Evolutionary conservation across 2,888 invertebrate genomes (phyloP).

Genomic region (Phoenoteleia sp.): DNA sequence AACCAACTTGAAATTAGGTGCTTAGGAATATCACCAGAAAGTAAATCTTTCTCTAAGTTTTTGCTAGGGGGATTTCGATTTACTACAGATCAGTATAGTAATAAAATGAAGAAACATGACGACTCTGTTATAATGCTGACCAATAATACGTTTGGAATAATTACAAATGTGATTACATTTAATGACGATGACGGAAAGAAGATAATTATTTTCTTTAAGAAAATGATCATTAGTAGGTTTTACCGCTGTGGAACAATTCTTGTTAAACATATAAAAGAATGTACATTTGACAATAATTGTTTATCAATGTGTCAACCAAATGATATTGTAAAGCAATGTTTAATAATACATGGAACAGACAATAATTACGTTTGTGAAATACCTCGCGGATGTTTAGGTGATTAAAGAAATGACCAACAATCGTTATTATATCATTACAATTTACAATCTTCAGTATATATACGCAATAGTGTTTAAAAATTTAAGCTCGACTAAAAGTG

Average conservation of each 20-base stretch:
- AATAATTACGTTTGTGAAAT: neutral
- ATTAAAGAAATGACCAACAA: too few species aligned
- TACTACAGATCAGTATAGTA: neutral
- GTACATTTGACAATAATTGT: neutral
- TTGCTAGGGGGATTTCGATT: neutral
- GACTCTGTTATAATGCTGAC: neutral
- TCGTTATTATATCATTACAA: too few species aligned
- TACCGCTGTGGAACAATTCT: neutral
- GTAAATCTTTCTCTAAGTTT: neutral
- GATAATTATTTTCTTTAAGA: neutral
- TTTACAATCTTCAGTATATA: too few species aligned
- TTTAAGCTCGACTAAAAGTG: too few species aligned
- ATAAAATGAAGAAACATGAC: constrained; percentile 2
- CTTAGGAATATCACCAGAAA: neutral
- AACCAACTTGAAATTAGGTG: neutral
- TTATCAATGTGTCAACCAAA: neutral
- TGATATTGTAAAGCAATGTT: neutral
- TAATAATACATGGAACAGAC: neutral
- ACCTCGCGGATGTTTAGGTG: neutral
- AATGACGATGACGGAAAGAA: neutral
- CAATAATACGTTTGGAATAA: neutral
- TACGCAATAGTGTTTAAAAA: too few species aligned
- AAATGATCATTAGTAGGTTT: neutral
- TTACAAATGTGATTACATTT: neutral
- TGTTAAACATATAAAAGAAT: neutral